These are phyloP conservation scores for Epirrhoe alternata DNA, from an alignment of 2,888 invertebrate species.

Conservation along the genomic window DNA sequence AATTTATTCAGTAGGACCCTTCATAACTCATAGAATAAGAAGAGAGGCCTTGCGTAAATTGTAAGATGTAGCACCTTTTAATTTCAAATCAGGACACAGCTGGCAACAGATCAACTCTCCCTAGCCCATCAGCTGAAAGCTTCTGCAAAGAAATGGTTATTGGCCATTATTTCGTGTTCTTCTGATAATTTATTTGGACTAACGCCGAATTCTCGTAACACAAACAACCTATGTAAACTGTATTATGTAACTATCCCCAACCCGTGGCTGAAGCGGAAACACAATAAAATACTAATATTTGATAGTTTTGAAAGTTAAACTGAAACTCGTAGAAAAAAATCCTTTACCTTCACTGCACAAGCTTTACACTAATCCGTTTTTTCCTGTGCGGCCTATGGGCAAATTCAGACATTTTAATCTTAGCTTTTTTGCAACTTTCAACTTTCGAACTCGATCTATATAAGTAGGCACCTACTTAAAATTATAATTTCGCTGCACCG, in stretches of 20 bases:
- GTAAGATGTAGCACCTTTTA: constrained; percentile 13
- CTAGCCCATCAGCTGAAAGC: constrained; percentile 31
- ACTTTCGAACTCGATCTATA: no score
- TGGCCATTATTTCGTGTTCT: constrained; percentile 31
- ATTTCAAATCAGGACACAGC: constrained; percentile 17
- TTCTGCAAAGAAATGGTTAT: constrained; percentile 27
- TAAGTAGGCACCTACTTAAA: no score
- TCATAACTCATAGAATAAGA: constrained; percentile 2
- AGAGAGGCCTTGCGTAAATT: not conserved
- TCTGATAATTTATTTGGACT: constrained; percentile 34
- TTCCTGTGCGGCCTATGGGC: not conserved
- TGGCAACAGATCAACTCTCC: constrained; percentile 29
- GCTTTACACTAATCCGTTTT: not conserved
- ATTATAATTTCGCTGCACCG: no score
- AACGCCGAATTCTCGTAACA: constrained; percentile 29
- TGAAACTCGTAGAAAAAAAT: not conserved
- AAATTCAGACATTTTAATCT: no score
- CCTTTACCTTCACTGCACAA: not conserved
- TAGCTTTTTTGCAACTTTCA: no score
- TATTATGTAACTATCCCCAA: constrained; percentile 24
- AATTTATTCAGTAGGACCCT: not conserved
- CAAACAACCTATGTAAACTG: constrained; percentile 35
- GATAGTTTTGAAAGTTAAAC: constrained; percentile 2
- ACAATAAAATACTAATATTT: constrained; percentile 23
- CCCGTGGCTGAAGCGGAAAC: constrained; percentile 17